A percentile compares a stretch with the other conserved stretches of the same genome.
These are phyloP conservation scores for Mohoua ochrocephala DNA, from an alignment of 2,113 vertebrate genomes.

Conservation along the genomic window DNA sequence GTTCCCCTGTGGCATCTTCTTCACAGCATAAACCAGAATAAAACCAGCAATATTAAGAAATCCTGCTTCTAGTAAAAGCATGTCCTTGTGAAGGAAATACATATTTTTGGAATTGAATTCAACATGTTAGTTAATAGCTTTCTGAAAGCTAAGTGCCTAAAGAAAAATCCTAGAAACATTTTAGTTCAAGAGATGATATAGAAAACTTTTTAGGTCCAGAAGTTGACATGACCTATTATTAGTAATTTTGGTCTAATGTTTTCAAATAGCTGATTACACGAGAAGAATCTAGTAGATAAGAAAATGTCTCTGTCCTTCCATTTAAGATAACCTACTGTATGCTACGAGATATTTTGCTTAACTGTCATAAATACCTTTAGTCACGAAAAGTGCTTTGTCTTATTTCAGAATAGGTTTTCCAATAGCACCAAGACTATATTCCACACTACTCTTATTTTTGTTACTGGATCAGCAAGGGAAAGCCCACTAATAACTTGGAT, in stretches of 20 bases:
- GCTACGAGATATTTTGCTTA: neutral
- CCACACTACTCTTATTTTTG: neutral
- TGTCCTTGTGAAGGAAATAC: neutral
- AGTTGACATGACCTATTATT: neutral
- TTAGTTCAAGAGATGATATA: neutral
- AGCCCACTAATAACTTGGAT: neutral
- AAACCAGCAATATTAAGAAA: neutral
- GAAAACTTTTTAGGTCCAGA: neutral
- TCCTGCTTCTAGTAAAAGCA: neutral
- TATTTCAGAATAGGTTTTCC: neutral
- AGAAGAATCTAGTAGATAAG: neutral
- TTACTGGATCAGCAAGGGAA: neutral
- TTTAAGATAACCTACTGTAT: neutral
- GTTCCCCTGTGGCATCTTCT: neutral
- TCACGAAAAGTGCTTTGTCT: neutral
- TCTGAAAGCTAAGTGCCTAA: neutral
- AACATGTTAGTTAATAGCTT: neutral
- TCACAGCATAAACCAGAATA: neutral
- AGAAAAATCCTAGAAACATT: neutral
- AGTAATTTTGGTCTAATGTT: neutral
- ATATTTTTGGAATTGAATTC: neutral
- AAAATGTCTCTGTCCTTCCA: neutral
- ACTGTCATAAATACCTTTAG: neutral
- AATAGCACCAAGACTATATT: neutral
- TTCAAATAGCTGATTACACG: neutral